Conservation (phyloP, 2,888 invertebrate genomes). For the Phania funesta region DNA sequence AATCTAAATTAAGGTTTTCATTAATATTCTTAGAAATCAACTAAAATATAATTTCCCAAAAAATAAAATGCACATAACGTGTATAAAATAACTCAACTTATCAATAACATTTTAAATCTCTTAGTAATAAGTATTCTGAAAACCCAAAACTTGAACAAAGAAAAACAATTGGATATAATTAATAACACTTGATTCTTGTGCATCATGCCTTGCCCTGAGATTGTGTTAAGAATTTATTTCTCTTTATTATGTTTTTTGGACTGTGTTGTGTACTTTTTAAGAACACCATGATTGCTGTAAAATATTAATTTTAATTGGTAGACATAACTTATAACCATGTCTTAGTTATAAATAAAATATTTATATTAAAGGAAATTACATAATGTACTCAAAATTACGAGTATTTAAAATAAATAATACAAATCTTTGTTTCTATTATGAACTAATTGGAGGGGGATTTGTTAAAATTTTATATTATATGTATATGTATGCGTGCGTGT, state of each 20-base stretch:
- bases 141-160: constrained; percentile 1
- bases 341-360: constrained; percentile 44
- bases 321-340: constrained; percentile 34
- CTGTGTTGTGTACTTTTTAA: constrained; percentile 44
- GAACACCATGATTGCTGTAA: constrained; percentile 42
- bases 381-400: constrained; percentile 53
- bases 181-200: constrained; percentile 20
- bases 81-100: constrained; percentile 15
- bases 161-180: neutral
- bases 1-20: neutral
- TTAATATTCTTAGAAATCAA: neutral
- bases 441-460: neutral
- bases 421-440: constrained; percentile 59
- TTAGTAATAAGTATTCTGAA: constrained; percentile 40
- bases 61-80: constrained; percentile 1
- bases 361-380: constrained; percentile 54
- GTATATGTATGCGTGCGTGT: neutral
- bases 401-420: constrained; percentile 63
- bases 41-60: neutral
- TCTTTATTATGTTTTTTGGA: constrained; percentile 10
- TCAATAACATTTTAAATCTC: constrained; percentile 27
- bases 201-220: constrained; percentile 21
- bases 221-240: constrained; percentile 29
- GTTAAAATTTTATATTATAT: neutral
- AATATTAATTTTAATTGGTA: constrained; percentile 43